Conservation (phyloP, 2,888 invertebrate species). For the Myopa tessellatipennis region DNA sequence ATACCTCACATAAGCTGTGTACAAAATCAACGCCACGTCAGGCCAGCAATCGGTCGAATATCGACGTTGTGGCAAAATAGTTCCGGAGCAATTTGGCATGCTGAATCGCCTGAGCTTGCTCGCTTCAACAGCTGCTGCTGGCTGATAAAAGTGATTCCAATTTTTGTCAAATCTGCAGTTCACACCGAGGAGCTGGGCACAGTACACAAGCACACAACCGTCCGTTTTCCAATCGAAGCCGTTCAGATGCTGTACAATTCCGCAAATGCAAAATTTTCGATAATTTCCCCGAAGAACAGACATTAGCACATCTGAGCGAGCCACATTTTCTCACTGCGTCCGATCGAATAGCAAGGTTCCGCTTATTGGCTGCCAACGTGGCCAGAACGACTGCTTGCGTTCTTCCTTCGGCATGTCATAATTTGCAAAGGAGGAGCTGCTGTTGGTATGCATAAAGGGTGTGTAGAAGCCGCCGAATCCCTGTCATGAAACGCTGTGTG, state of each 20-base stretch:
- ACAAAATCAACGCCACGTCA: conserved; percentile 43
- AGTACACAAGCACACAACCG: background rate
- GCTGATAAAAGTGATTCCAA: conserved; percentile 17
- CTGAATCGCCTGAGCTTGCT: conserved; percentile 44
- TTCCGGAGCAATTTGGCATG: conserved; percentile 63
- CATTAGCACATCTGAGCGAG: conserved; percentile 54
- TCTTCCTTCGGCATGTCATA: conserved; percentile 43
- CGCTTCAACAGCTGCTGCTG: background rate
- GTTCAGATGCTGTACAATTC: conserved; percentile 38
- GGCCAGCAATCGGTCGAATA: conserved; percentile 42
- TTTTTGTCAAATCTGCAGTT: conserved; percentile 62
- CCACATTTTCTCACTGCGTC: conserved; percentile 5
- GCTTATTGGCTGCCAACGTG: conserved; percentile 47
- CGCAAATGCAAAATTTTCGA: conserved; percentile 55
- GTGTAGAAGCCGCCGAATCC: conserved; percentile 55
- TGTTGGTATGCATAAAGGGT: conserved; percentile 21
- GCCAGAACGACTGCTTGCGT: conserved; percentile 38
- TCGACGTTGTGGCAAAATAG: conserved; percentile 61
- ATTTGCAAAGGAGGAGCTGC: conserved; percentile 35
- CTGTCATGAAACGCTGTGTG: conserved; percentile 53
- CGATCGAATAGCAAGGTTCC: conserved; percentile 11
- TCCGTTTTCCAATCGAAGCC: background rate
- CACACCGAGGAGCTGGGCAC: conserved; percentile 26
- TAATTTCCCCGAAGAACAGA: conserved; percentile 64
- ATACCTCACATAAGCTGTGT: background rate